Percentiles rank a stretch among this genome's conserved stretches.
phyloP scores from a whole-genome alignment of 2,797 vertebrate species.

The Acrocephalus scirpaceus region DNA sequence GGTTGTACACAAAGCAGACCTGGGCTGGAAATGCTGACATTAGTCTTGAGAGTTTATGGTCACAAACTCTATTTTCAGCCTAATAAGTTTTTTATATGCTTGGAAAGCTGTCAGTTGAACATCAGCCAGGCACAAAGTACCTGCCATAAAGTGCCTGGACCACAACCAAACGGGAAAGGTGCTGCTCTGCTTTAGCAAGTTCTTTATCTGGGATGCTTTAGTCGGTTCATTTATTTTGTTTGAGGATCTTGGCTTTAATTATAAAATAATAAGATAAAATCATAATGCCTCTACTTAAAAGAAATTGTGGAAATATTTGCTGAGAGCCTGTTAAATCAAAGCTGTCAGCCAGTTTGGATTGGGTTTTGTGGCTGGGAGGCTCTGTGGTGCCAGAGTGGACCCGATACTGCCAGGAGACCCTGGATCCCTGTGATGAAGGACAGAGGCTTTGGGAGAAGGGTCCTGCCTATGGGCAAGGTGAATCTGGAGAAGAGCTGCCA shows the following conservation, averaged over 20 bases:
- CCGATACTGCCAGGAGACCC: not conserved
- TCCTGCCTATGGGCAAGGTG: not conserved
- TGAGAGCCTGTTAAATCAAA: not conserved
- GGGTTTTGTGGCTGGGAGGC: not conserved
- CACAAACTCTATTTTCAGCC: slow-evolving; percentile 77
- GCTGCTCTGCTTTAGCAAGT: slow-evolving; percentile 6
- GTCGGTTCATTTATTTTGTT: not conserved
- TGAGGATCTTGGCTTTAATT: not conserved
- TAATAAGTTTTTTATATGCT: slow-evolving; percentile 71
- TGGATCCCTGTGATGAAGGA: not conserved
- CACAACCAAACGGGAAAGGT: not conserved
- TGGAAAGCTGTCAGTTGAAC: slow-evolving; percentile 69
- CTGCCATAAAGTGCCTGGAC: slow-evolving; percentile 46
- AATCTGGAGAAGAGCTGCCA: not conserved
- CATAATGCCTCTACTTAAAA: not conserved
- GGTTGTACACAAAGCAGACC: not conserved
- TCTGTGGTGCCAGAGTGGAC: not conserved
- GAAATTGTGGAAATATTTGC: not conserved
- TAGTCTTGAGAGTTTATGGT: slow-evolving; percentile 45
- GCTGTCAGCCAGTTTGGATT: not conserved
- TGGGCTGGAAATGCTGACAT: slow-evolving; percentile 23
- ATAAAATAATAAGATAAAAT: not conserved
- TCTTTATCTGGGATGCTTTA: not conserved
- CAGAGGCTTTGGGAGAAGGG: not conserved
- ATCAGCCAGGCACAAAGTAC: slow-evolving; percentile 66